Evolutionary conservation across 2,113 vertebrate species (phyloP), one percentile per base, ranked within the genome.

Genomic region (Pterocles orientalis): DNA sequence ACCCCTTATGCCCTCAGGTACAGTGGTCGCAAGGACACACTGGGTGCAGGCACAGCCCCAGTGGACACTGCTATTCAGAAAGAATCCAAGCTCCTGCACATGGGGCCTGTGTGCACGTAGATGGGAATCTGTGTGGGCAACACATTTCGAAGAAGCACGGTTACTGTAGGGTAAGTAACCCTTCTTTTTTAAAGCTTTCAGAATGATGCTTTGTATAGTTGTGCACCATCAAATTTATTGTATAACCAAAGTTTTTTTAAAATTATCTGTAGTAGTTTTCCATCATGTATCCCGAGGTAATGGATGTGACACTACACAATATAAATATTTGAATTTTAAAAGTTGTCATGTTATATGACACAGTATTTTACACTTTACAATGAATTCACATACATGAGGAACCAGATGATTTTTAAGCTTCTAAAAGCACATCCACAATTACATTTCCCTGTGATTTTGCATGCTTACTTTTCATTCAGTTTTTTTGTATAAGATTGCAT

Each of bases 141-240:
- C 95, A 97, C 96, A 97, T 97, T 97, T 97, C 96, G 95, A 97
- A 97, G 96, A 97, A 97, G 96, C 96, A 95, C 96, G 94, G 96
- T 96, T 97, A 97, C 96, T 97, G 96, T 97, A 97, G 95, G 96
- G 96, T 97, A 97, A 97, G 96, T 97, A 97, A 95, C 96, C 96
- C 94, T 92, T 96, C 94, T 96, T 96, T 97, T 96, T 89, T 97
- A 96, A 96, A 97, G 95, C 88, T 97, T 97, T 97, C 94, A 39
- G 33, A 92, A 84, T 4, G 88, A 96, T 96, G 96, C 95, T 86
- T 93, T 96, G 82, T 96, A 77, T 80, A 48, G 64, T 84, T 81
- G 90, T 95, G 94, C 90, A 86, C 93, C 90, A 39, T 86, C 92
- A 88, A 92, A 86, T 83, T 60, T 83, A 68, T 53, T 28, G 57